phyloP scores from a whole-genome alignment of 2,797 vertebrate genomes.

The Spondyliosoma cantharus region DNA sequence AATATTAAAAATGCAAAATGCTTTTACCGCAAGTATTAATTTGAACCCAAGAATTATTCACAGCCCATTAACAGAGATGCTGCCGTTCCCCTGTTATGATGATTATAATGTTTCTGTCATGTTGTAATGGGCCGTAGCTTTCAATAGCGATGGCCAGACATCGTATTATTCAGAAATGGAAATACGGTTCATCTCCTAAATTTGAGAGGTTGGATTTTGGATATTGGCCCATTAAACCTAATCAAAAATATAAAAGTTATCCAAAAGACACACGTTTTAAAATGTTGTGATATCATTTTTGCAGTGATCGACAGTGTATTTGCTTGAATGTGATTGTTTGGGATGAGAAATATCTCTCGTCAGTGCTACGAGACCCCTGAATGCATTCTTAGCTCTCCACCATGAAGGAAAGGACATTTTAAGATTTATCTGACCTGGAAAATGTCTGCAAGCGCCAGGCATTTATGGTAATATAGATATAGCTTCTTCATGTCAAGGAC shows the following conservation, averaged over 20 bases:
- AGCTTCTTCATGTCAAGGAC: too few relatives aligned
- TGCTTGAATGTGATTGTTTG: background rate
- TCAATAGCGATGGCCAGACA: background rate
- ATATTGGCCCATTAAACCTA: background rate
- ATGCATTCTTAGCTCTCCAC: too few relatives aligned
- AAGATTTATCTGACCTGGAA: too few relatives aligned
- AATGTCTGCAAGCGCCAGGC: too few relatives aligned
- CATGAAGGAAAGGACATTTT: too few relatives aligned
- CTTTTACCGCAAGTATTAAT: background rate
- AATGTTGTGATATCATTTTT: too few relatives aligned
- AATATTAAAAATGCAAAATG: background rate
- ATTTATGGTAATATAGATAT: too few relatives aligned
- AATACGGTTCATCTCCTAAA: background rate
- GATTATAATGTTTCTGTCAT: background rate
- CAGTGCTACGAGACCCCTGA: too few relatives aligned
- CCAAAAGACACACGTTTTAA: too few relatives aligned
- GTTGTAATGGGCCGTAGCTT: background rate
- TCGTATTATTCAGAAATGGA: background rate
- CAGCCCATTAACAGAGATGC: background rate
- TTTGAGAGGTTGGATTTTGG: background rate
- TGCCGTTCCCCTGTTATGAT: too few relatives aligned
- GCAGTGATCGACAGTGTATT: background rate
- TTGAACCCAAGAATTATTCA: background rate
- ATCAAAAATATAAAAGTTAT: background rate
- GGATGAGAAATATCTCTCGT: background rate